Conservation (phyloP, 2,888 invertebrate genomes). For the Melanostoma scalare region DNA sequence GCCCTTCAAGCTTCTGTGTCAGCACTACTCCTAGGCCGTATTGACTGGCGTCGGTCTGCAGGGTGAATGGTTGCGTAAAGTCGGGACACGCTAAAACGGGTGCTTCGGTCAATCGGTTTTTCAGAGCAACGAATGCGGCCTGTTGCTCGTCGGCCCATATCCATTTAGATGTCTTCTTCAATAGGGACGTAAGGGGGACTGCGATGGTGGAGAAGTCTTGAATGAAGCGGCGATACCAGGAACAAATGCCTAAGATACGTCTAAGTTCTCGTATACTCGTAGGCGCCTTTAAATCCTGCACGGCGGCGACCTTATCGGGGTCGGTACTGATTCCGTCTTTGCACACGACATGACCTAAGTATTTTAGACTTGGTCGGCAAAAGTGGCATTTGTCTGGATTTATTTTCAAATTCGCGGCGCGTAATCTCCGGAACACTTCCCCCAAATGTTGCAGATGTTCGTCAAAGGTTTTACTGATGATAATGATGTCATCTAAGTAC, state of each 20-base stretch:
- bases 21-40: neutral
- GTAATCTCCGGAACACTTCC: no score
- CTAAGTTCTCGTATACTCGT: neutral
- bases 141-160: neutral
- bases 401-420: no score
- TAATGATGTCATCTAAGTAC: no score
- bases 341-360: no score
- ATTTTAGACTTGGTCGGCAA: no score
- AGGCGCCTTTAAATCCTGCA: neutral
- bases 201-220: neutral
- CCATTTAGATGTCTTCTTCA: neutral
- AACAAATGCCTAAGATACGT: neutral
- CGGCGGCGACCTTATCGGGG: neutral
- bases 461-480: no score
- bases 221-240: neutral
- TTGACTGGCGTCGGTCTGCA: neutral
- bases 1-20: neutral
- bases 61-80: neutral
- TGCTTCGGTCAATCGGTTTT: neutral
- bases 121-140: neutral
- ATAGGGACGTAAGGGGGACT: neutral
- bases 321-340: no score
- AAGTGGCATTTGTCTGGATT: neutral
- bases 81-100: neutral
- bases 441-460: no score